Evolutionary conservation across 2,888 invertebrate species (phyloP), one percentile per base, ranked within the genome.

Genomic region (Mycalesis mineus): DNA sequence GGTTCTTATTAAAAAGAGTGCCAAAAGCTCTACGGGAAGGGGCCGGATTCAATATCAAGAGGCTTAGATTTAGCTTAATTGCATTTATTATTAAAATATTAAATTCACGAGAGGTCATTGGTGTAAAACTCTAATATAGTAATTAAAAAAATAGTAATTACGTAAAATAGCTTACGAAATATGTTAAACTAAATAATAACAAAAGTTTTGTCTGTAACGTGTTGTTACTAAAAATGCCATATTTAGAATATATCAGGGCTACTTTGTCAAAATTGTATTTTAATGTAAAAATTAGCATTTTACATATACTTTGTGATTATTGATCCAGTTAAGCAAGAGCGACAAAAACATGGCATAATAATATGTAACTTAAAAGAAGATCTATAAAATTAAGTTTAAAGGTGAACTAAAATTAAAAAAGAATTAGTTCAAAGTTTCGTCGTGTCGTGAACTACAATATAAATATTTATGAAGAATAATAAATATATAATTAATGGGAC

Each of bases 381-480:
- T 47, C 47, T 6, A 47, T 15, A 47, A 33, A 15, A 47, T 33
- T 31, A 47, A 13, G 47, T 47, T 33, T 45, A 33, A 47, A 47
- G 47, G 33, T 33, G 33, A 33, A 33, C 47, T 15, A 5, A 15
- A 33, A 47, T 17, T 17, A 33, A 15, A 47, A 15, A 31, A 15
- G 31, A 47, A 33, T 47, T 9, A 33, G 47, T 47, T 47, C 33
- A 47, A 33, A 39, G 29, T 29, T 40, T 39, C 22, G n/a, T n/a
- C 28, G 37, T 9, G 13, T 37, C 22, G 2, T 22, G 11, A 7
- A 44, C 7, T 31, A 13, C 5, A 13, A 48, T 37, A 40, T 29
- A 40, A 50, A 50, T 50, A 50, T 50, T 39, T 28, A 50, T 50
- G 5, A 29, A 6, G 14, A 50, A 50, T 29, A 39, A 29, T 50